phyloP scores from a whole-genome alignment of 1,140 invertebrate genomes.

The Acromyrmex charruanus region DNA sequence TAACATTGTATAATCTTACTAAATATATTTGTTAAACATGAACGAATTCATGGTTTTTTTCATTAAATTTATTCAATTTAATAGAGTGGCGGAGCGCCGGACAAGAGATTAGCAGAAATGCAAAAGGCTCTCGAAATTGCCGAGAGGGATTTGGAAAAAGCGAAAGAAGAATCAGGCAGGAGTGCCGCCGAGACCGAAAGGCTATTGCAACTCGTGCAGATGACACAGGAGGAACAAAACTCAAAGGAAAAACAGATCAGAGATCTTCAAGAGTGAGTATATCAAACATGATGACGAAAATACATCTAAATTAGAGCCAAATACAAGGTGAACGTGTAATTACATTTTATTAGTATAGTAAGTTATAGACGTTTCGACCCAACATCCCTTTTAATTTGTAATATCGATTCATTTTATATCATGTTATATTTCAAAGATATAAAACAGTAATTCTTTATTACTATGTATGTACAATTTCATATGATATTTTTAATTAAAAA shows the following conservation, averaged over 20 bases:
- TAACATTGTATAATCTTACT: background rate
- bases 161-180: constrained; percentile 93
- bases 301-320: background rate
- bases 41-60: background rate
- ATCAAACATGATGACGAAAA: background rate
- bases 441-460: constrained; percentile 11
- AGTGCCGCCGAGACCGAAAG: constrained; percentile 95
- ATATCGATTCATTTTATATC: background rate
- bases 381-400: background rate
- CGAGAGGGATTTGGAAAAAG: constrained; percentile 89
- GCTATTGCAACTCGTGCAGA: constrained; percentile 96
- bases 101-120: constrained; percentile 92
- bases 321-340: too few species aligned
- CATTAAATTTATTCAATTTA: background rate
- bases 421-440: constrained; percentile 5
- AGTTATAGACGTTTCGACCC: too few species aligned
- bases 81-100: constrained; percentile 91
- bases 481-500: background rate
- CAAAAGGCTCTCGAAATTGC: constrained; percentile 89
- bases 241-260: constrained; percentile 97
- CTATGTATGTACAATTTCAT: background rate
- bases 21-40: background rate
- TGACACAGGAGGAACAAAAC: constrained; percentile 98
- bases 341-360: too few species aligned
- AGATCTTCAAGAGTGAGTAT: constrained; percentile 97